Evolutionary conservation across 2,113 vertebrate genomes (phyloP).

Genomic region (Indicator maculatus): DNA sequence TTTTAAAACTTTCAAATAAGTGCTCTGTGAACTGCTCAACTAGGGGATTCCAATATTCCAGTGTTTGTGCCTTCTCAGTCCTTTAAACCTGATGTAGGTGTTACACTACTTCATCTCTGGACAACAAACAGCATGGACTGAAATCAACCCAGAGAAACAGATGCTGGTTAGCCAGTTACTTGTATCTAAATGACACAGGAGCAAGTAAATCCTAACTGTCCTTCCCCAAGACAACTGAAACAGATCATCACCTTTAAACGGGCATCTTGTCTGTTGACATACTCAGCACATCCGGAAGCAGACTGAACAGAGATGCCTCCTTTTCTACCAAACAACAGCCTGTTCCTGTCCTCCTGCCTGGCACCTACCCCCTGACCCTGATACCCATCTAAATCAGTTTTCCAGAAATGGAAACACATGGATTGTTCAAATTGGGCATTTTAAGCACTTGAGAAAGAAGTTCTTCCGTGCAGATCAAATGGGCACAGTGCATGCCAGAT

Average conservation of each 20-base stretch:
- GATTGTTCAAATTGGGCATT: not conserved
- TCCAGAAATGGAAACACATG: not conserved
- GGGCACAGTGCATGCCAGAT: not conserved
- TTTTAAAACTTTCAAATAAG: not conserved
- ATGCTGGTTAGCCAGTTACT: not conserved
- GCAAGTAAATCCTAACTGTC: not conserved
- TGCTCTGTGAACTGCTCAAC: not conserved
- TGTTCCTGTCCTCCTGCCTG: not conserved
- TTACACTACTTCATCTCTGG: not conserved
- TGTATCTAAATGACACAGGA: not conserved
- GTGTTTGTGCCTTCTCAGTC: fast-evolving
- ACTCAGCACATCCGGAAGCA: not conserved
- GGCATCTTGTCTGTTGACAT: not conserved
- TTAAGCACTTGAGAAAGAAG: not conserved
- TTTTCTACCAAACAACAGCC: not conserved
- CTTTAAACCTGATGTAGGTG: not conserved
- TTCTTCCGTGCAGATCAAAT: not conserved
- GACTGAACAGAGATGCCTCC: not conserved
- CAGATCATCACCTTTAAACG: not conserved
- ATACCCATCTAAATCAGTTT: not conserved
- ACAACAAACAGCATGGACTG: not conserved
- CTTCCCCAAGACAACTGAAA: not conserved
- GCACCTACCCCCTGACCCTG: not conserved
- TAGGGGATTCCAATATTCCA: not conserved
- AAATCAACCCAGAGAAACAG: not conserved